phyloP scores from a whole-genome alignment of 2,113 vertebrate genomes.

The Sprattus sprattus region DNA sequence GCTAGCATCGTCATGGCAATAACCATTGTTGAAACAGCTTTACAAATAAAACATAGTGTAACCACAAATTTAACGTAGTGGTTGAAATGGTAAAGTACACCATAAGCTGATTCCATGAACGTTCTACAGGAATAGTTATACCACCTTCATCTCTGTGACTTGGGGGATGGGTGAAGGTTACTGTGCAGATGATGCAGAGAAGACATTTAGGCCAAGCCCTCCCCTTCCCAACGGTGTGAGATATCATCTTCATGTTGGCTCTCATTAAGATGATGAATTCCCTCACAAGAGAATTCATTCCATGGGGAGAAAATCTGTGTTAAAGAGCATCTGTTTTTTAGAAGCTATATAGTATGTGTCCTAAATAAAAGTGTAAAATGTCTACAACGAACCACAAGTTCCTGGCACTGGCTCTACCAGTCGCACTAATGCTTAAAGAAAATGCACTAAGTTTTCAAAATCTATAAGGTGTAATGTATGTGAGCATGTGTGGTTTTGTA shows the following conservation, averaged over 20 bases:
- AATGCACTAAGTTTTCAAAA: no score
- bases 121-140: not conserved
- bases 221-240: slow-evolving; percentile 46
- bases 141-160: not conserved
- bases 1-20: not conserved
- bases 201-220: slow-evolving; percentile 44
- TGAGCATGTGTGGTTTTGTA: no score
- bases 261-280: slow-evolving; percentile 64
- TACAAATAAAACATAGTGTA: not conserved
- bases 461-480: no score
- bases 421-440: no score
- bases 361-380: not conserved
- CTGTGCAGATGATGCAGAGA: not conserved
- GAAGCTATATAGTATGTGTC: not conserved
- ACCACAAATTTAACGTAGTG: not conserved
- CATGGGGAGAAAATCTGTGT: slow-evolving; percentile 46
- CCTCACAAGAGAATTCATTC: slow-evolving; percentile 18
- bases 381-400: no score
- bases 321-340: not conserved
- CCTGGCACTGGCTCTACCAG: no score
- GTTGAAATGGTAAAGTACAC: not conserved
- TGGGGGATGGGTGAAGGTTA: not conserved
- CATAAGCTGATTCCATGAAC: not conserved
- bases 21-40: not conserved
- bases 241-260: slow-evolving; percentile 58